A percentile compares a stretch with the other conserved stretches of the same genome.
These are phyloP conservation scores for Bombus picipes DNA, from an alignment of 1,140 invertebrate genomes.

Conservation along the genomic window DNA sequence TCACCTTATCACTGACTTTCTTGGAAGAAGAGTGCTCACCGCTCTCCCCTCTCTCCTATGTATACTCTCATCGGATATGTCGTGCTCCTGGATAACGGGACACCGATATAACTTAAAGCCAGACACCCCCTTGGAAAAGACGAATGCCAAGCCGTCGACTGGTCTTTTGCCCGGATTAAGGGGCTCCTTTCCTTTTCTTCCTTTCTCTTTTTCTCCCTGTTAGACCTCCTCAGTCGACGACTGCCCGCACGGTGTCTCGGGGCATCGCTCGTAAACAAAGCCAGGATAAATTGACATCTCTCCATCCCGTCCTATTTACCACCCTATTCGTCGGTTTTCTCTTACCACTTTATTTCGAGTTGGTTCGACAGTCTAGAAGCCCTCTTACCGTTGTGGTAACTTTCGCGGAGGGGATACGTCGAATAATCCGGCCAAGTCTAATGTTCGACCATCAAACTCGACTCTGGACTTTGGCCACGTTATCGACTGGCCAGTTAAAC, in stretches of 20 bases:
- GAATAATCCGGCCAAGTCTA: slow-evolving; percentile 45
- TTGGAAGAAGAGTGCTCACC: slow-evolving; percentile 11
- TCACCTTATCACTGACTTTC: slow-evolving; percentile 71
- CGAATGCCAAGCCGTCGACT: slow-evolving; percentile 59
- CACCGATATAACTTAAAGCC: slow-evolving; percentile 58
- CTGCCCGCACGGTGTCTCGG: slow-evolving; percentile 43
- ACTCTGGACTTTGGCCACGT: slow-evolving; percentile 21
- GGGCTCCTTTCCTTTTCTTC: slow-evolving; percentile 37
- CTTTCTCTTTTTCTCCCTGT: slow-evolving; percentile 19
- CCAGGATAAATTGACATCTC: slow-evolving; percentile 72
- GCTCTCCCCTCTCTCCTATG: neutral
- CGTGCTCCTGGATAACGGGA: slow-evolving; percentile 42
- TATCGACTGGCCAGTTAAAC: neutral
- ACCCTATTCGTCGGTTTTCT: neutral
- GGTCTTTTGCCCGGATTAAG: slow-evolving; percentile 70
- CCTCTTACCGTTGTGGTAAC: neutral
- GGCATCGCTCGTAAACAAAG: slow-evolving; percentile 72
- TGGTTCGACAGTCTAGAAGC: slow-evolving; percentile 3
- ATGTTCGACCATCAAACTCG: slow-evolving; percentile 35
- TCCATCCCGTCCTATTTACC: slow-evolving; percentile 53
- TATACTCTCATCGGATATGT: slow-evolving; percentile 36
- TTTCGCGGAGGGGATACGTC: neutral
- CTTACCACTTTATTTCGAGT: slow-evolving; percentile 1
- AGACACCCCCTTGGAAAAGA: slow-evolving; percentile 52
- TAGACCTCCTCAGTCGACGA: slow-evolving; percentile 21